Conservation (phyloP, 2,888 invertebrate genomes). For the Trilocha varians region DNA sequence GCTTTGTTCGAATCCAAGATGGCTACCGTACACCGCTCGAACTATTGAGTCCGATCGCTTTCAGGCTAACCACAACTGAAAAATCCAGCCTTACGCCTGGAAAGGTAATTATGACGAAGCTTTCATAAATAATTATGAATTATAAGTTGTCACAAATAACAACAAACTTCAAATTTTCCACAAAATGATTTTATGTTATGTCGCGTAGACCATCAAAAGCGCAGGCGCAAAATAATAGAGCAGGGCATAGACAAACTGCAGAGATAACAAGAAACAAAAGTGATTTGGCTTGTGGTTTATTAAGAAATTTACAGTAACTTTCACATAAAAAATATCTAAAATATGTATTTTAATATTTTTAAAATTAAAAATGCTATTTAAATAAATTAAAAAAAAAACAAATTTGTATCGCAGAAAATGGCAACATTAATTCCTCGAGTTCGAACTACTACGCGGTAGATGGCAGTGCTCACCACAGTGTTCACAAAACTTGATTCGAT, state of each 20-base stretch:
- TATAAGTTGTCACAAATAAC: conserved; percentile 68
- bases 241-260: conserved; percentile 53
- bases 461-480: too few relatives aligned
- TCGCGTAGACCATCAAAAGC: conserved; percentile 71
- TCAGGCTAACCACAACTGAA: conserved; percentile 62
- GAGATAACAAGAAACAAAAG: conserved; percentile 10
- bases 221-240: conserved; percentile 73
- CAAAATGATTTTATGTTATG: conserved; percentile 67
- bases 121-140: conserved; percentile 69
- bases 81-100: conserved; percentile 64
- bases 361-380: too few relatives aligned
- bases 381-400: too few relatives aligned
- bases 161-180: conserved; percentile 73
- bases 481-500: too few relatives aligned
- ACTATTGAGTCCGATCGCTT: conserved; percentile 67
- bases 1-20: conserved; percentile 80
- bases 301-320: too few relatives aligned
- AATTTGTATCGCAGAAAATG: too few relatives aligned
- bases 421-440: too few relatives aligned
- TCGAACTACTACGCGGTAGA: too few relatives aligned
- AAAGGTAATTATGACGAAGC: conserved; percentile 64
- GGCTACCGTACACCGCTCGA: conserved; percentile 76
- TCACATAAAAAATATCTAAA: too few relatives aligned
- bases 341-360: too few relatives aligned
- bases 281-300: too few relatives aligned